Conservation (phyloP, 1,140 invertebrate species). For the Panagrolaimus sp. region DNA sequence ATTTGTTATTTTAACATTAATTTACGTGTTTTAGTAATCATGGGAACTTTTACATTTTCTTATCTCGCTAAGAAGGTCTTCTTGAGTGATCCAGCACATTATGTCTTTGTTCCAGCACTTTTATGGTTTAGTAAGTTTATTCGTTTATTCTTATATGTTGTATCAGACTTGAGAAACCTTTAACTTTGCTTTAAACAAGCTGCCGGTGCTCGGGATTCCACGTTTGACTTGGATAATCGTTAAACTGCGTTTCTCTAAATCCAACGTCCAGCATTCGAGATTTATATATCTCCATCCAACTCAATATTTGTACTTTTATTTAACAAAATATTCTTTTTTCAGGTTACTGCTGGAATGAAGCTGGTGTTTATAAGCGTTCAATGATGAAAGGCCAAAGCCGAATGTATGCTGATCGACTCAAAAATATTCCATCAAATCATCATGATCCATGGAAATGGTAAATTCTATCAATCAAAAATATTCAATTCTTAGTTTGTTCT, state of each 20-base stretch:
- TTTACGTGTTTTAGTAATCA: slow-evolving; percentile 7
- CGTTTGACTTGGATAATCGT: too few relatives aligned
- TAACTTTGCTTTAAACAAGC: too few relatives aligned
- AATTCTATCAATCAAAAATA: not conserved
- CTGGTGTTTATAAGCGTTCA: slow-evolving; percentile 21
- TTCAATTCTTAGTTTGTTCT: too few relatives aligned
- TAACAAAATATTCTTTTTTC: too few relatives aligned
- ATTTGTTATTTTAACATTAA: not conserved
- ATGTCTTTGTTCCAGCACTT: not conserved
- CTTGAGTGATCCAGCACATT: slow-evolving; percentile 8
- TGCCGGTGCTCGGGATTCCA: too few relatives aligned
- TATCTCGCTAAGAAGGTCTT: slow-evolving; percentile 21
- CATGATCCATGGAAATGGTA: slow-evolving; percentile 25
- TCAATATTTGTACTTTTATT: too few relatives aligned
- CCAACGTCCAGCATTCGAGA: too few relatives aligned
- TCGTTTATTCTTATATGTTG: not conserved
- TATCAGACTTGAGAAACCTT: too few relatives aligned
- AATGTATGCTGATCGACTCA: slow-evolving; percentile 19
- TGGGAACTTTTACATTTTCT: slow-evolving; percentile 28
- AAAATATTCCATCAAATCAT: slow-evolving; percentile 9
- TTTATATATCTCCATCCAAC: too few relatives aligned
- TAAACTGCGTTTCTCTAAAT: too few relatives aligned
- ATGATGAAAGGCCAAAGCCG: slow-evolving; percentile 27
- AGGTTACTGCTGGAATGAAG: slow-evolving; percentile 28
- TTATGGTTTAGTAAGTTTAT: not conserved